Base-by-base conservation (phyloP, 2,888 invertebrate species). In the Machimus atricapillus region DNA sequence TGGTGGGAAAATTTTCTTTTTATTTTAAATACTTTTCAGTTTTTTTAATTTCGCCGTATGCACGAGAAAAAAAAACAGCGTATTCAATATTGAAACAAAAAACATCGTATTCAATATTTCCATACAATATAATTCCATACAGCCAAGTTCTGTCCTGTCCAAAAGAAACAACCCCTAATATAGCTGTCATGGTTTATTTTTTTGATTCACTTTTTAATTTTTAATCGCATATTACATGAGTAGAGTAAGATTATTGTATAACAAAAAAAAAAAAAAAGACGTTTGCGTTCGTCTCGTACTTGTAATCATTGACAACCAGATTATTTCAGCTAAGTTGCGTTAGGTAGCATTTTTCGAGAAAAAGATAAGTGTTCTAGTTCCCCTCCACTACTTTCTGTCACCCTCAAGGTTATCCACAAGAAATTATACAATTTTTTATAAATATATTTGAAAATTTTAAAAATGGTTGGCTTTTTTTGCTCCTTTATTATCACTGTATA, bases 401-500 rank as follows among this genome's bases (percentile, higher is more conserved):
- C n/a, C 43, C 43, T 37, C 43, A 78, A 34, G 19, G 78, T 78
- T 78, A 43, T 78, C 43, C 43, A 78, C 37, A 46, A 19, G 78
- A 78, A 34, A 40, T 78, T 78, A 16, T 43, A 78, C 78, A 78
- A 78, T 78, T 78, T 78, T 78, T 78, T 66, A 78, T 78, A 78
- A 78, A 78, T 78, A 78, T 78, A 78, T 40, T 78, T 78, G 40
- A 78, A 78, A 40, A 40, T 78, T 40, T 43, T 43, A 78, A 43
- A 40, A 23, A 16, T 78, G 19, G 9, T 78, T 78, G 40, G 1
- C 40, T 43, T 43, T 78, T 43, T 43, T 78, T 19, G 8, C 23
- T 27, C 27, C 19, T 2, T 66, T 23, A 19, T 9, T 27, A 12
- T 0, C 8, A 27, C 3, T 46, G 12, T 14, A 46, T 46, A 46